phyloP scores from a whole-genome alignment of 2,797 vertebrate genomes.

The Tolypeutes matacus region DNA sequence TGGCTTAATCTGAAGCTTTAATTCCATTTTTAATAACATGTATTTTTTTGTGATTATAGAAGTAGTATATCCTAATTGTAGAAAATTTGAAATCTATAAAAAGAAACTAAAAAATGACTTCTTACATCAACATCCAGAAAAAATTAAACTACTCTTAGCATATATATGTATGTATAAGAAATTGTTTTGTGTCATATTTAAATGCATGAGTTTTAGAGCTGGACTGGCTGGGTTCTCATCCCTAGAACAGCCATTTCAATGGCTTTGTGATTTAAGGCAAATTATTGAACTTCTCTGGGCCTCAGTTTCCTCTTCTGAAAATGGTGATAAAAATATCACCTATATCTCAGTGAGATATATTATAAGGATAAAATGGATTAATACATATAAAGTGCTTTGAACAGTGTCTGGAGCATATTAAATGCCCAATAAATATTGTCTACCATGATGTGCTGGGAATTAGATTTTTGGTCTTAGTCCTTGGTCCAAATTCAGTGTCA shows the following conservation, averaged over 20 bases:
- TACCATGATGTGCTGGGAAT: not conserved
- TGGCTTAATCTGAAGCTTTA: not conserved
- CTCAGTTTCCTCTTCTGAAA: constrained; percentile 40
- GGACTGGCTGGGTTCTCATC: not conserved
- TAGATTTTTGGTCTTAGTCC: not conserved
- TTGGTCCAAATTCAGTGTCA: not conserved
- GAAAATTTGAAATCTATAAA: constrained; percentile 40
- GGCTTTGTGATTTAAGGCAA: constrained; percentile 25
- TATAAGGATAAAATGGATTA: constrained; percentile 22
- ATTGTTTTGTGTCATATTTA: constrained; percentile 9
- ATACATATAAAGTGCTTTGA: constrained; percentile 3
- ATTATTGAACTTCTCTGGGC: not conserved
- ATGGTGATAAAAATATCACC: constrained; percentile 6
- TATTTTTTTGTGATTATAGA: constrained; percentile 50
- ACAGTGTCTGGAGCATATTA: not conserved
- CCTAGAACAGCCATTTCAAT: constrained; percentile 10
- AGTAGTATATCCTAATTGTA: constrained; percentile 38
- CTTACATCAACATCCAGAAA: not conserved
- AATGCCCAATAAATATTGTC: not conserved
- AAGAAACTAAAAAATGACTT: constrained; percentile 51
- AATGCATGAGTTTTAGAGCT: constrained; percentile 8
- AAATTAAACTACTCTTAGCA: not conserved
- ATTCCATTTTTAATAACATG: constrained; percentile 43
- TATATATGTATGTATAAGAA: not conserved
- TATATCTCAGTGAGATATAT: not conserved